Evolutionary conservation across 2,888 invertebrate species (phyloP).

Genomic region (Escarpia spicata): DNA sequence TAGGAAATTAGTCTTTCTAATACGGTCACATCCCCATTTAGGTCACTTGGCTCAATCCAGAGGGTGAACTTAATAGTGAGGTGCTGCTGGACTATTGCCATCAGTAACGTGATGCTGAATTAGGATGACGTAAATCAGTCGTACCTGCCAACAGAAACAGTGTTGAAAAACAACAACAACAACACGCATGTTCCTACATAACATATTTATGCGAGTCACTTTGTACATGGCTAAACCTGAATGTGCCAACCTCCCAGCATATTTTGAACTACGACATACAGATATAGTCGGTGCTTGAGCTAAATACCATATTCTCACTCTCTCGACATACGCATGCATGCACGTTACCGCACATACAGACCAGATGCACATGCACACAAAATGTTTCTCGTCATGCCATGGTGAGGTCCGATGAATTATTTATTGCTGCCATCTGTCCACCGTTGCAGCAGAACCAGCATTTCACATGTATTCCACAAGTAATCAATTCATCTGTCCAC

Average conservation of each 20-base stretch:
- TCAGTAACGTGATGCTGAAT: too few relatives aligned
- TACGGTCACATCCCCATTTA: too few relatives aligned
- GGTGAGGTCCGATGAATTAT: background rate
- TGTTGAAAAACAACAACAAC: background rate
- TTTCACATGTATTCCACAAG: background rate
- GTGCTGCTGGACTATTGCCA: too few relatives aligned
- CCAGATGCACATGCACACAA: background rate
- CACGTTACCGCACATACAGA: background rate
- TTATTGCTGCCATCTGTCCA: background rate
- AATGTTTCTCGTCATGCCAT: background rate
- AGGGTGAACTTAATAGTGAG: too few relatives aligned
- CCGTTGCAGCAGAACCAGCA: background rate
- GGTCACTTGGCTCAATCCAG: too few relatives aligned
- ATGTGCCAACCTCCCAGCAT: background rate
- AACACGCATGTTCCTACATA: background rate
- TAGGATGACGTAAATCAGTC: too few relatives aligned
- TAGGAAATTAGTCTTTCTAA: too few relatives aligned
- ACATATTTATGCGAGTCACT: background rate
- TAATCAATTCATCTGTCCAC: background rate
- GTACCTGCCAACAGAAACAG: background rate
- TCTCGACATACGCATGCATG: background rate
- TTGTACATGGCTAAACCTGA: slow-evolving; percentile 13
- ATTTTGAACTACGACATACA: background rate
- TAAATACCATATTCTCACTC: background rate
- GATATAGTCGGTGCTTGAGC: background rate